Evolutionary conservation across 2,888 invertebrate species (phyloP), one percentile per base, ranked within the genome.

Genomic region (Catocala sponsa): DNA sequence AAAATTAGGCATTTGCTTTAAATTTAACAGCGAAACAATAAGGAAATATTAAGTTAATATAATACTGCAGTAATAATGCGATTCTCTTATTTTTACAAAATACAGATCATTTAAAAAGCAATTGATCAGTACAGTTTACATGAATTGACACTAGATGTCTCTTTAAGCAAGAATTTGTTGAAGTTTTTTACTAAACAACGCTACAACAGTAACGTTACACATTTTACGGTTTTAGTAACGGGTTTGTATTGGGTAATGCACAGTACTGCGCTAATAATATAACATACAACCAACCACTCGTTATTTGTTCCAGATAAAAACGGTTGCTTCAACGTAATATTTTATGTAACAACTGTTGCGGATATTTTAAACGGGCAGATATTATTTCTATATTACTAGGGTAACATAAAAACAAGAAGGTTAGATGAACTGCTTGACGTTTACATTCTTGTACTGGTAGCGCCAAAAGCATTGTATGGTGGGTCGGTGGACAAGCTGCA

Each of bases 331-430:
- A 38, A 35, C 33, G 35, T 35, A 13, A 12, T 50, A 49, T 50
- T 35, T 50, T 50, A 50, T 35, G 44, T 52, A 35, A 47, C 47
- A 44, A 42, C 12, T 48, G 59, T 38, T 59, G 47, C 43, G 59
- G 48, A 53, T 59, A 54, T 54, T 55, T 56, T 52, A 52, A 62
- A 57, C 52, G 42, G 46, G n/a, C 49, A 63, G 57, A 32, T 54
- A 63, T 55, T 61, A 41, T 58, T 57, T 51, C 63, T 13, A 41
- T 7, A 61, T 9, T 68, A 74, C 65, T 44, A 63, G 70, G 60
- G 6, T 10, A 13, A 6, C 55, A 70, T 61, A 72, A 15, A 4
- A 33, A 0, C 7, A 35, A 49, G 32, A 10, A 52, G 49, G 38
- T 44, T 38, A 1, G 4, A n/a, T n/a, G n/a, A 44, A 15, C 0